Percentiles rank a stretch among this genome's conserved stretches.
Conservation (phyloP, 2,888 invertebrate genomes). For the Barypeithes pellucidus region DNA sequence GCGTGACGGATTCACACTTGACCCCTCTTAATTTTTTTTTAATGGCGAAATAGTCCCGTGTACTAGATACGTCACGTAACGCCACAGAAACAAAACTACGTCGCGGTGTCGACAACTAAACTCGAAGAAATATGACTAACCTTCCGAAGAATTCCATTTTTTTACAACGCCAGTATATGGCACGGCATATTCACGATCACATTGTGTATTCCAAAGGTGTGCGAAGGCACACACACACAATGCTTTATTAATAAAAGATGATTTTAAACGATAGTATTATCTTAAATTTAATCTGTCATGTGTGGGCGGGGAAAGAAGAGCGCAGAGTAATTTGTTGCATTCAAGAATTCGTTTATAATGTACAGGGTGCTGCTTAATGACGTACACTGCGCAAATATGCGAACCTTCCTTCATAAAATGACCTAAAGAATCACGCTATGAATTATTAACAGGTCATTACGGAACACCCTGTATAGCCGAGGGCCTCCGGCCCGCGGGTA, state of each 20-base stretch:
- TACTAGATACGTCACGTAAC: background rate
- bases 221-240: constrained; percentile 46
- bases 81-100: constrained; percentile 13
- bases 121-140: constrained; percentile 51
- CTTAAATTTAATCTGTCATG: constrained; percentile 24
- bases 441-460: too few species aligned
- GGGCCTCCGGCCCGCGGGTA: too few species aligned
- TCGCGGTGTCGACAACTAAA: constrained; percentile 30
- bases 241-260: constrained; percentile 55
- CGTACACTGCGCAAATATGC: too few species aligned
- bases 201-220: constrained; percentile 47
- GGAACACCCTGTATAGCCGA: too few species aligned
- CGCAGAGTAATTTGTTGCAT: constrained; percentile 1
- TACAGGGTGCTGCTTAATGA: too few species aligned
- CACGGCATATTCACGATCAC: constrained; percentile 44
- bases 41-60: too few species aligned
- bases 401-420: too few species aligned
- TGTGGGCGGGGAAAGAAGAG: constrained; percentile 32
- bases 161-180: constrained; percentile 33
- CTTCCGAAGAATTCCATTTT: constrained; percentile 46
- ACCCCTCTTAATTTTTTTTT: too few species aligned
- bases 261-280: constrained; percentile 41
- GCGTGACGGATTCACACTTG: too few species aligned
- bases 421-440: too few species aligned
- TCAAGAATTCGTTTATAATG: too few species aligned